These are phyloP conservation scores for Cotesia congregata DNA, from an alignment of 2,888 invertebrate species.

Conservation along the genomic window DNA sequence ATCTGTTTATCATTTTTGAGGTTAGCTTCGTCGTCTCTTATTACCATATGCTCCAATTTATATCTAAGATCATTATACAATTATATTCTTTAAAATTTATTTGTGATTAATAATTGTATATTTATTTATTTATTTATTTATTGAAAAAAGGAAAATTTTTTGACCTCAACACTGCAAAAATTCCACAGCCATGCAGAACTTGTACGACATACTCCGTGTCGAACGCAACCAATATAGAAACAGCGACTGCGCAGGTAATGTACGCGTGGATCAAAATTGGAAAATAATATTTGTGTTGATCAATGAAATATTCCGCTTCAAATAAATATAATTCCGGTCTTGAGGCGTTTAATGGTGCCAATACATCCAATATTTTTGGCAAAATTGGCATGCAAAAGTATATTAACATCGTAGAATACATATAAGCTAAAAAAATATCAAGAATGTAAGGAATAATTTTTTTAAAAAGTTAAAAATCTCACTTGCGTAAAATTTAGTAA, in stretches of 20 bases:
- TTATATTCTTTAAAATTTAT: neutral
- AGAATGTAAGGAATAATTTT: neutral
- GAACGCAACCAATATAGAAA: slow-evolving; percentile 38
- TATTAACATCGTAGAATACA: slow-evolving; percentile 23
- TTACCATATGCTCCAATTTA: neutral
- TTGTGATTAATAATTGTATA: neutral
- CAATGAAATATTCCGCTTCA: slow-evolving; percentile 47
- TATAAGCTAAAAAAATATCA: slow-evolving; percentile 3
- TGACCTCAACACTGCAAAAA: neutral
- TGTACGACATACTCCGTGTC: slow-evolving; percentile 41
- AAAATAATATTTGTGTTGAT: slow-evolving; percentile 47
- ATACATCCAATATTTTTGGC: slow-evolving; percentile 44
- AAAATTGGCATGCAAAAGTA: slow-evolving; percentile 31
- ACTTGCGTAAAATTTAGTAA: neutral
- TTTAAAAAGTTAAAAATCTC: neutral
- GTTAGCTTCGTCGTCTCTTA: neutral
- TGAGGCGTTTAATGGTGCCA: slow-evolving; percentile 46
- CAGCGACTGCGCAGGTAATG: slow-evolving; percentile 29
- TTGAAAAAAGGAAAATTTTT: neutral
- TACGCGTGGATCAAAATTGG: slow-evolving; percentile 41
- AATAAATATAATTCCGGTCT: slow-evolving; percentile 39
- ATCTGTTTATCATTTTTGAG: neutral
- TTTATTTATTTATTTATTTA: no score
- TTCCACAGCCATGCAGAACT: slow-evolving; percentile 40
- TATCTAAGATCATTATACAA: neutral